Evolutionary conservation across 2,888 invertebrate genomes (phyloP).

Genomic region (Ormyrus thymus): DNA sequence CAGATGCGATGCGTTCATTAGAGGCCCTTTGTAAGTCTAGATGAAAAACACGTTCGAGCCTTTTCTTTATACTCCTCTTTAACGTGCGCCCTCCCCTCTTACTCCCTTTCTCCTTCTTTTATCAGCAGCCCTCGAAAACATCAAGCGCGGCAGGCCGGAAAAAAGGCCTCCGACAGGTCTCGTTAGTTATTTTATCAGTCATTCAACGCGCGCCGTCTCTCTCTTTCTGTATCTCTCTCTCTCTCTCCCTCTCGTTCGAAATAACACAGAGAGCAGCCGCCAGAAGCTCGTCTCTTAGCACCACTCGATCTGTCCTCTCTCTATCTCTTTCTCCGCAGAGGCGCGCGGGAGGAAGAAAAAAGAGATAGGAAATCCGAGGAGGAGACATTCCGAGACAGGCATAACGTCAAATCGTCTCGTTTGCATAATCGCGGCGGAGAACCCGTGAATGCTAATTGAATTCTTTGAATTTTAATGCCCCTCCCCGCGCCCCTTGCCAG

Average conservation of each 20-base stretch:
- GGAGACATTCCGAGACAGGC: constrained; percentile 36
- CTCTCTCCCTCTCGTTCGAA: constrained; percentile 33
- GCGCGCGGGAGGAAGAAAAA: neutral
- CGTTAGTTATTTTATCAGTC: constrained; percentile 57
- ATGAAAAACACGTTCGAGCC: constrained; percentile 26
- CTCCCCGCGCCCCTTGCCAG: neutral
- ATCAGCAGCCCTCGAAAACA: constrained; percentile 6
- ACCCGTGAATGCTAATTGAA: constrained; percentile 53
- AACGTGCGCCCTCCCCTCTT: neutral
- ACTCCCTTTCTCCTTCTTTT: constrained; percentile 8
- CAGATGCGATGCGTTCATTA: constrained; percentile 7
- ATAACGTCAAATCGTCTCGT: constrained; percentile 47
- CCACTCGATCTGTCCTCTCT: constrained; percentile 11
- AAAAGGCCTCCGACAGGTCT: constrained; percentile 44
- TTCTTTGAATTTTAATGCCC: constrained; percentile 50
- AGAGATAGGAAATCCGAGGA: neutral
- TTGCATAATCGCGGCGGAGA: constrained; percentile 45
- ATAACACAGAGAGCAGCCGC: constrained; percentile 32
- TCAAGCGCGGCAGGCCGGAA: constrained; percentile 19
- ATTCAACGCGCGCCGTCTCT: constrained; percentile 24
- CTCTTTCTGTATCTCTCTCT: neutral
- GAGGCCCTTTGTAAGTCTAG: constrained; percentile 3
- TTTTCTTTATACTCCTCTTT: constrained; percentile 23
- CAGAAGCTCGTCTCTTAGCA: constrained; percentile 15
- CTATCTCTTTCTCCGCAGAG: neutral